Evolutionary conservation across 2,888 invertebrate genomes (phyloP).

Genomic region (Pammene fasciana): DNA sequence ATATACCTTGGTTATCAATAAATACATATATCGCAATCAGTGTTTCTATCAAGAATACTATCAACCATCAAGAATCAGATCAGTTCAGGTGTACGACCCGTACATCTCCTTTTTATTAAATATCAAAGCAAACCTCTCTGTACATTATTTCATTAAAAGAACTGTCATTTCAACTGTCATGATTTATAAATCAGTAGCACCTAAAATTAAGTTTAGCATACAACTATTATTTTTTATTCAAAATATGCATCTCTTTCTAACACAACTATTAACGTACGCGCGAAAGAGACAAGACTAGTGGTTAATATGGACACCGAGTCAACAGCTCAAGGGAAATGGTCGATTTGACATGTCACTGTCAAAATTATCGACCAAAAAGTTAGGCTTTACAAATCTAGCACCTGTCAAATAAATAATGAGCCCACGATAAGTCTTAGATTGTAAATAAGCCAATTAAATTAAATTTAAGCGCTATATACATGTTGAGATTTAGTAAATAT

Average conservation of each 20-base stretch:
- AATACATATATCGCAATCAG: no score
- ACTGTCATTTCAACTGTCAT: conserved; percentile 23
- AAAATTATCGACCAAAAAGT: conserved; percentile 5
- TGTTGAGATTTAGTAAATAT: not conserved
- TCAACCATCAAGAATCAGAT: no score
- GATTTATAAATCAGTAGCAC: conserved; percentile 38
- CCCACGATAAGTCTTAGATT: conserved; percentile 27
- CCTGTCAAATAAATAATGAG: conserved; percentile 42
- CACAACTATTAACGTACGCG: conserved; percentile 17
- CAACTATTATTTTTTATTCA: conserved; percentile 20
- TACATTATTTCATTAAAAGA: conserved; percentile 22
- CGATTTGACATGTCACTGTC: conserved; percentile 8
- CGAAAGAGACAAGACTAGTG: conserved; percentile 33
- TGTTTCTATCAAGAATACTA: no score
- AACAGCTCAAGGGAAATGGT: conserved; percentile 24
- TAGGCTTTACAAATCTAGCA: conserved; percentile 33
- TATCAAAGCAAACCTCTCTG: conserved; percentile 25
- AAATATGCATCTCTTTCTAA: conserved; percentile 25
- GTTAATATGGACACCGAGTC: conserved; percentile 36
- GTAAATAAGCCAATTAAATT: conserved; percentile 28
- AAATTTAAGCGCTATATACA: conserved; percentile 23
- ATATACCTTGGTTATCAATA: no score
- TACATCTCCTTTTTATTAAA: no score
- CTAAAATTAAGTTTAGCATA: conserved; percentile 37
- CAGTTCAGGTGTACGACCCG: no score